A percentile compares a stretch with the other conserved stretches of the same genome.
Evolutionary conservation across 1,140 invertebrate species (phyloP).

Genomic region (Lasaia peninsularis): DNA sequence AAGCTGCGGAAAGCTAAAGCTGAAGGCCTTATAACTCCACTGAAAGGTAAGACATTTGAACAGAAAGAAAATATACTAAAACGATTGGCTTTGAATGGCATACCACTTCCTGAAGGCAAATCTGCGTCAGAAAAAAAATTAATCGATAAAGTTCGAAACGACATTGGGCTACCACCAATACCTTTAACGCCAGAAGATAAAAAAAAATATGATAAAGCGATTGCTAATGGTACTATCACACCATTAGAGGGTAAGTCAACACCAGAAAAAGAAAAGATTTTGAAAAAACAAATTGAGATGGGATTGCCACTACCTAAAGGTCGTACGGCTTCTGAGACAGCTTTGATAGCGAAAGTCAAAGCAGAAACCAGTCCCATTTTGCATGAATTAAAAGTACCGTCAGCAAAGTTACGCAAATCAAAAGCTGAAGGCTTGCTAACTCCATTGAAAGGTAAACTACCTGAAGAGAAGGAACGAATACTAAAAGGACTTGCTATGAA

Average conservation of each 20-base stretch:
- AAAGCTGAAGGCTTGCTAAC: constrained; percentile 31
- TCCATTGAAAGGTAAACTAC: constrained; percentile 32
- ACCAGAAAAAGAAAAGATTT: constrained; percentile 30
- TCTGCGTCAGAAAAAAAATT: background rate
- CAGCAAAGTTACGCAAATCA: constrained; percentile 22
- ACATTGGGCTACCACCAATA: constrained; percentile 35
- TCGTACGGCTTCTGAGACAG: constrained; percentile 37
- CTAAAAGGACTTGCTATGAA: constrained; percentile 31
- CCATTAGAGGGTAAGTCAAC: constrained; percentile 30
- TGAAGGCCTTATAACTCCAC: constrained; percentile 26
- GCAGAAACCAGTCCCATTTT: background rate
- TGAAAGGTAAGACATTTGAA: constrained; percentile 29
- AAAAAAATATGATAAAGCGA: constrained; percentile 32
- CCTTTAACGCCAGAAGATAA: constrained; percentile 26
- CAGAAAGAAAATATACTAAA: constrained; percentile 36
- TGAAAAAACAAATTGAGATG: constrained; percentile 28
- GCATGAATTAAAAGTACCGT: constrained; percentile 4
- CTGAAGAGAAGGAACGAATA: constrained; percentile 36
- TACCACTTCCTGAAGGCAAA: constrained; percentile 31
- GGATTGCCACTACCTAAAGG: constrained; percentile 35
- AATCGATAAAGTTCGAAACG: constrained; percentile 27
- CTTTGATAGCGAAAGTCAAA: constrained; percentile 31
- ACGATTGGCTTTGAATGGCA: constrained; percentile 25
- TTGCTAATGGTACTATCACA: constrained; percentile 26
- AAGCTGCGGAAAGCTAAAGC: constrained; percentile 23